A percentile compares a stretch with the other conserved stretches of the same genome.
phyloP scores from a whole-genome alignment of 2,888 invertebrate species.

The Horisme vitalbata region DNA sequence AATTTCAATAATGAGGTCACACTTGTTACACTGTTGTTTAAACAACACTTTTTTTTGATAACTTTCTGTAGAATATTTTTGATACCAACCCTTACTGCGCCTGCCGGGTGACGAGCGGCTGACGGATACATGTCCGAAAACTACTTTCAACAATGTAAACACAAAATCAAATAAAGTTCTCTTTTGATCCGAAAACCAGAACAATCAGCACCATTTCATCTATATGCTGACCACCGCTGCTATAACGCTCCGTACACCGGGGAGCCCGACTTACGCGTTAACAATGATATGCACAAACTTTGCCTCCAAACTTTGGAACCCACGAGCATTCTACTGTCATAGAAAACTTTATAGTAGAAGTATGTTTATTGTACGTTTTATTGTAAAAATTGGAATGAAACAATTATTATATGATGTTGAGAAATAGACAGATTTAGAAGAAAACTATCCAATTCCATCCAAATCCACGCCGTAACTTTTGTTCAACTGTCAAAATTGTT shows the following conservation, averaged over 20 bases:
- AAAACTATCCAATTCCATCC: constrained; percentile 56
- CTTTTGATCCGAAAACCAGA: constrained; percentile 62
- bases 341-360: constrained; percentile 46
- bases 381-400: no score
- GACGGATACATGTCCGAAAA: constrained; percentile 86
- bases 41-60: background rate
- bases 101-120: constrained; percentile 89
- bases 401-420: no score
- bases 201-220: constrained; percentile 68
- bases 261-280: constrained; percentile 65
- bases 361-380: no score
- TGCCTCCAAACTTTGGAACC: constrained; percentile 72
- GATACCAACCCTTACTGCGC: constrained; percentile 86
- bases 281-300: constrained; percentile 81
- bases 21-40: background rate
- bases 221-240: constrained; percentile 55
- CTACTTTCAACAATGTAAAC: constrained; percentile 36
- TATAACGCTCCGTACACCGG: constrained; percentile 68
- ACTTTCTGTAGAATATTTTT: constrained; percentile 38
- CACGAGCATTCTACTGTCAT: constrained; percentile 71
- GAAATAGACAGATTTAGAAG: constrained; percentile 57
- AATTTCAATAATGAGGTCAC: constrained; percentile 21
- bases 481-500: no score
- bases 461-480: constrained; percentile 80
- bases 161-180: constrained; percentile 65